These are phyloP conservation scores for Calycopis cecrops DNA, from an alignment of 1,140 invertebrate genomes.

Conservation along the genomic window DNA sequence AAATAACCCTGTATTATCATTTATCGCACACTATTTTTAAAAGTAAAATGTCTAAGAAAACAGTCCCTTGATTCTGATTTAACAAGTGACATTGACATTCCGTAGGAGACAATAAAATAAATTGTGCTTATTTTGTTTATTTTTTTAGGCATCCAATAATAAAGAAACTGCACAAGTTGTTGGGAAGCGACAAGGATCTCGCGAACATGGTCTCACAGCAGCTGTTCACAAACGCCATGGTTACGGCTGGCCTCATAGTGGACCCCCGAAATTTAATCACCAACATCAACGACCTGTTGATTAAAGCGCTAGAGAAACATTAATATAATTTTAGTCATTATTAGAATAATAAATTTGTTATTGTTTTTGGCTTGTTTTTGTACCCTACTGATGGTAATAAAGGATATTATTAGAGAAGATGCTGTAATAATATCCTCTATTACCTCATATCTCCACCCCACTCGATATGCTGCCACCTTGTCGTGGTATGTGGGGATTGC, in stretches of 20 bases:
- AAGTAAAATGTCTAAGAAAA: no score
- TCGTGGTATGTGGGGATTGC: no score
- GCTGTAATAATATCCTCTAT: no score
- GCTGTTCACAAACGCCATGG: slow-evolving; percentile 95
- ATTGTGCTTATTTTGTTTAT: not conserved
- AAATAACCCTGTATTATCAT: no score
- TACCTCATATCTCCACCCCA: no score
- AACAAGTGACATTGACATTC: no score
- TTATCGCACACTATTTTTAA: no score
- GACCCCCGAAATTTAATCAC: slow-evolving; percentile 90
- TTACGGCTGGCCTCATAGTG: slow-evolving; percentile 94
- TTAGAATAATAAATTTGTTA: not conserved
- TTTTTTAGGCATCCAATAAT: slow-evolving; percentile 90
- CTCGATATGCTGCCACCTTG: no score
- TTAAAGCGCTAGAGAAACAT: slow-evolving; percentile 88
- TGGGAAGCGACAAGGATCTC: slow-evolving; percentile 84
- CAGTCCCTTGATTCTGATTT: no score
- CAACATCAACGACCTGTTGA: slow-evolving; percentile 91
- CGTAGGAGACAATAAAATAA: no score
- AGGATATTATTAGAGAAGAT: no score
- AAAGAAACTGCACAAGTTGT: slow-evolving; percentile 88
- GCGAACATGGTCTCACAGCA: slow-evolving; percentile 91
- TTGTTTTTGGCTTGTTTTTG: not conserved
- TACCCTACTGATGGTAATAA: not conserved
- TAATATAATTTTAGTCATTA: slow-evolving; percentile 47